A percentile compares a stretch with the other conserved stretches of the same genome.
Conservation (phyloP, 2,113 vertebrate species). For the Puntigrus tetrazona region DNA sequence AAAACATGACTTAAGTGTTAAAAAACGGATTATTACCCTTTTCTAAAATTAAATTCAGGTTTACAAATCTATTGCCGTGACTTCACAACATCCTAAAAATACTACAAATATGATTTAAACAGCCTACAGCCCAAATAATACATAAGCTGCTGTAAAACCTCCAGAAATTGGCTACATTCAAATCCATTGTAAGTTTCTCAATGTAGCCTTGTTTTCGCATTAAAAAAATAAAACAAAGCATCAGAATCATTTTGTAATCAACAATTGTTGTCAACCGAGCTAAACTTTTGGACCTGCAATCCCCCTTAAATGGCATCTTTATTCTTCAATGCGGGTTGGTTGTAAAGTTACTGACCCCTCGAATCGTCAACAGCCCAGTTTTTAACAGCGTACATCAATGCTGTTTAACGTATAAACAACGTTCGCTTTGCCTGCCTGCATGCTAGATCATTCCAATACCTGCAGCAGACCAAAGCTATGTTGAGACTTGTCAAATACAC, state of each 20-base stretch:
- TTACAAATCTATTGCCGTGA: neutral
- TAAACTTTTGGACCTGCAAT: neutral
- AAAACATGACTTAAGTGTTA: neutral
- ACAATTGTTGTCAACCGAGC: neutral
- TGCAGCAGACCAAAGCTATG: conserved; percentile 38
- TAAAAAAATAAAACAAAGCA: neutral
- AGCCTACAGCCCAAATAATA: neutral
- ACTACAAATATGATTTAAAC: neutral
- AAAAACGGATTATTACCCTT: neutral
- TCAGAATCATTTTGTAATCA: neutral
- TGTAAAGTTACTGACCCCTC: neutral
- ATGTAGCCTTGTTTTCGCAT: neutral
- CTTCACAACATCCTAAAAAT: neutral
- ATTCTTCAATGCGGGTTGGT: neutral
- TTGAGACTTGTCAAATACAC: conserved; percentile 47
- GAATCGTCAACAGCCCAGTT: neutral
- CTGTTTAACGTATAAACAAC: neutral
- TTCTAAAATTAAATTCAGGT: neutral
- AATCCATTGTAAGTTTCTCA: neutral
- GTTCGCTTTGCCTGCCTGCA: neutral
- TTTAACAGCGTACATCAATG: neutral
- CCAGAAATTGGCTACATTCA: neutral
- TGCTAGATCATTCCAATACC: conserved; percentile 19
- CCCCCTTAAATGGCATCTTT: neutral
- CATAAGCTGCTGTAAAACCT: neutral